Evolutionary conservation across 2,888 invertebrate genomes (phyloP).

Genomic region (Leucophenga montana): DNA sequence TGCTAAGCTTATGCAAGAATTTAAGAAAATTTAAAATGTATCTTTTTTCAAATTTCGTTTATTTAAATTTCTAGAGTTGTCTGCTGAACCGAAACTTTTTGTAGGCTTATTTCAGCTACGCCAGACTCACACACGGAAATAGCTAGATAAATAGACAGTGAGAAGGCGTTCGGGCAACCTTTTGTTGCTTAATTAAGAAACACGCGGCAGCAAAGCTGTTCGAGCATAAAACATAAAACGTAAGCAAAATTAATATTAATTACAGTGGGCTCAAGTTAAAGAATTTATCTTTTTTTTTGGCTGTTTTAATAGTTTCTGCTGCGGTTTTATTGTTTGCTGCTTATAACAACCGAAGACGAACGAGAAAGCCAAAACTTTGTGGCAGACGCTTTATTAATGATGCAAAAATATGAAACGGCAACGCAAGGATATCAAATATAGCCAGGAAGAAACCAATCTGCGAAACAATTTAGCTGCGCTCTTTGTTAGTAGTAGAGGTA

Average conservation of each 20-base stretch:
- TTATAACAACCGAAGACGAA: background rate
- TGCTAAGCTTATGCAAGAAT: too few relatives aligned
- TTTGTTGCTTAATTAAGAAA: slow-evolving; percentile 57
- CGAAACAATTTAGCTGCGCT: background rate
- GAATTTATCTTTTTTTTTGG: slow-evolving; percentile 53
- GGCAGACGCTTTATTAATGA: slow-evolving; percentile 10
- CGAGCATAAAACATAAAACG: slow-evolving; percentile 46
- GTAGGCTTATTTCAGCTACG: background rate
- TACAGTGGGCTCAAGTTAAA: slow-evolving; percentile 43
- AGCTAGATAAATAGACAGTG: too few relatives aligned
- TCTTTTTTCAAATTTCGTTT: too few relatives aligned
- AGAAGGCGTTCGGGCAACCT: background rate
- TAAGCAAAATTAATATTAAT: slow-evolving; percentile 62
- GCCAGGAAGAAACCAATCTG: background rate
- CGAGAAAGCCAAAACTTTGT: background rate
- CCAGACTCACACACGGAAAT: too few relatives aligned
- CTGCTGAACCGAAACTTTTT: slow-evolving; percentile 31
- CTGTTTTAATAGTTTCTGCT: slow-evolving; percentile 44
- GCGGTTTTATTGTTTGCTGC: background rate
- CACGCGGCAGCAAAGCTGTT: slow-evolving; percentile 49
- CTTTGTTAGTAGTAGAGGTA: background rate
- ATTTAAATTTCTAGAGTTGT: too few relatives aligned
- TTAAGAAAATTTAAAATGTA: too few relatives aligned
- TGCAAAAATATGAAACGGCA: background rate
- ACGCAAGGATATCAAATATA: background rate